A percentile compares a stretch with the other conserved stretches of the same genome.
Evolutionary conservation across 2,113 vertebrate genomes (phyloP).

Genomic region (Pluvianellus socialis): DNA sequence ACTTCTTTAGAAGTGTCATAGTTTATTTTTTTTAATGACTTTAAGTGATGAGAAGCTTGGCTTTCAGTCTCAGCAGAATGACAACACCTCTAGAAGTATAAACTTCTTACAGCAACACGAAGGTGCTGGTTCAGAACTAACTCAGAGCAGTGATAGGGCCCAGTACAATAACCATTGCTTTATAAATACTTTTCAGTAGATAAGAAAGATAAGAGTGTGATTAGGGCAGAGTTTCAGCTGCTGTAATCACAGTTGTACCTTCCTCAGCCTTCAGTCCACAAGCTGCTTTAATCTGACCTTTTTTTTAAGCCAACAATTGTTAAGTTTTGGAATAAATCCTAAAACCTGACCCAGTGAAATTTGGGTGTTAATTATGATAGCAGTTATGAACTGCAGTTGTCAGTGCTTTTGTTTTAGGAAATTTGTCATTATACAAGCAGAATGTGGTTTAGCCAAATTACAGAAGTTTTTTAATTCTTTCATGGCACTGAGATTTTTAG

Average conservation of each 20-base stretch:
- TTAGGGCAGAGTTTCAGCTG: constrained; percentile 11
- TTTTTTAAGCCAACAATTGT: background rate
- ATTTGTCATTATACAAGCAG: background rate
- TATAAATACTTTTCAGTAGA: constrained; percentile 42
- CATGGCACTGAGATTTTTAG: background rate
- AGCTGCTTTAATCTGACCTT: background rate
- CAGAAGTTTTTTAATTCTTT: background rate
- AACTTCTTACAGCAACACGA: background rate
- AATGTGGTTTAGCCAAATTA: background rate
- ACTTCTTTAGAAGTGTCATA: constrained; percentile 24
- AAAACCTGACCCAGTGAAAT: background rate
- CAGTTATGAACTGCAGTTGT: background rate
- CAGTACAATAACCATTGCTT: background rate
- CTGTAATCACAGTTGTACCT: background rate
- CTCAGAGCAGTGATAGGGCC: background rate
- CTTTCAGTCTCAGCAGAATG: constrained; percentile 49
- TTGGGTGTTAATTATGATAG: background rate
- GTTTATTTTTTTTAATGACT: constrained; percentile 51
- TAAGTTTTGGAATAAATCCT: background rate
- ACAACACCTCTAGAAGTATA: background rate
- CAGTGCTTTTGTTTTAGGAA: background rate
- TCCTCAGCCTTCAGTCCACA: background rate
- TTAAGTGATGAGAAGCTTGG: constrained; percentile 16
- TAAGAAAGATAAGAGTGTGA: constrained; percentile 55
- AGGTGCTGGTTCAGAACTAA: constrained; percentile 19